Conservation (phyloP, 2,797 vertebrate genomes). For the Neosilurus mollespiculum region DNA sequence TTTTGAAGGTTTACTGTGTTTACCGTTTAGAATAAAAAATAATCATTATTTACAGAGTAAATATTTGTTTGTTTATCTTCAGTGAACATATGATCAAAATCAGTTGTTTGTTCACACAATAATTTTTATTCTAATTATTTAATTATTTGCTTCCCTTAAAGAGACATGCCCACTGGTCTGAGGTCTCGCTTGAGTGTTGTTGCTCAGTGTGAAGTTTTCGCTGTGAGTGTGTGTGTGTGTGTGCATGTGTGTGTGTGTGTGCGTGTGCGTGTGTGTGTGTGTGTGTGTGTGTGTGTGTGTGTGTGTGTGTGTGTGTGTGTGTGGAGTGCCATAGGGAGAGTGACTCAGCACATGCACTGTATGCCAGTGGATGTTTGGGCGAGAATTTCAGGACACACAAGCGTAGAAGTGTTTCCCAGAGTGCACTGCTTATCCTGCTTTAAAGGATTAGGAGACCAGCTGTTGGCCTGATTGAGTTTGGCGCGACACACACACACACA, state of each 20-base stretch:
- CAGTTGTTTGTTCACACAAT: not conserved
- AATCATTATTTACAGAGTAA: too few species aligned
- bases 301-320: not conserved
- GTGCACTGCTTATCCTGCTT: slow-evolving; percentile 59
- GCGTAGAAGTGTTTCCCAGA: slow-evolving; percentile 22
- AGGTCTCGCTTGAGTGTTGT: not conserved
- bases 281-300: not conserved
- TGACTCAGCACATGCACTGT: slow-evolving; percentile 33
- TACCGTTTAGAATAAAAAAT: too few species aligned
- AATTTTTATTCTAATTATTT: not conserved
- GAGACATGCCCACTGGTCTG: not conserved
- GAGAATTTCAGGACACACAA: not conserved
- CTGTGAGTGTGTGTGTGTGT: not conserved
- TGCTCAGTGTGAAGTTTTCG: not conserved
- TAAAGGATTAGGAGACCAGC: slow-evolving; percentile 72
- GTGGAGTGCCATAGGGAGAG: not conserved
- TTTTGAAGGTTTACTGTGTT: too few species aligned
- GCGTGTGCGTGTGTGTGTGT: not conserved
- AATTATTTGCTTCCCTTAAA: not conserved
- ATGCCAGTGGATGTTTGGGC: not conserved
- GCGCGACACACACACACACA: slow-evolving; percentile 30
- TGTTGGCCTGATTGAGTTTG: slow-evolving; percentile 61
- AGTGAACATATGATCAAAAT: not conserved
- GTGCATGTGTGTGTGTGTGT: not conserved
- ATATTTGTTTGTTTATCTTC: not conserved